Percentiles rank a stretch among this genome's conserved stretches.
These are phyloP conservation scores for Lophotis ruficrista DNA, from an alignment of 2,113 vertebrate species.

Conservation along the genomic window DNA sequence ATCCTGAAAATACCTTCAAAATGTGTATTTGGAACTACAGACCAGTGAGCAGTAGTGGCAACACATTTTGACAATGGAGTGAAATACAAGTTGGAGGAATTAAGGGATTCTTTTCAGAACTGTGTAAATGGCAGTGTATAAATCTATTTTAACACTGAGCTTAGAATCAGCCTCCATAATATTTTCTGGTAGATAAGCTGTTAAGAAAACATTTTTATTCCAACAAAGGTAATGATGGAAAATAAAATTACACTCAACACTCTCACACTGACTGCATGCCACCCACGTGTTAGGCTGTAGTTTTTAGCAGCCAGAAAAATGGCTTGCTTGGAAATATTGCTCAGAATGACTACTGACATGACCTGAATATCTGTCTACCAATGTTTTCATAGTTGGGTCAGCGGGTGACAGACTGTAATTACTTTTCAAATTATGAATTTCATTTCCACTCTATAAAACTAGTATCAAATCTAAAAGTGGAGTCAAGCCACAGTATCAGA, in stretches of 20 bases:
- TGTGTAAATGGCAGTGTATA: neutral
- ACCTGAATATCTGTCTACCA: neutral
- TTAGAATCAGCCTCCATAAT: conserved; percentile 46
- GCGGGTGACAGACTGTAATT: neutral
- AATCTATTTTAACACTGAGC: conserved; percentile 18
- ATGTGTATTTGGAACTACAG: neutral
- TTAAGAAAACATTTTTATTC: conserved; percentile 67
- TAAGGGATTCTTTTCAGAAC: neutral
- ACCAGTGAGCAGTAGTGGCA: neutral
- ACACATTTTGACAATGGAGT: neutral
- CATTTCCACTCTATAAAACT: neutral
- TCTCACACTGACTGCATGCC: neutral
- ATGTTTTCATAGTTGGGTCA: neutral
- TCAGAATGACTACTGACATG: neutral
- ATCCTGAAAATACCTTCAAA: neutral
- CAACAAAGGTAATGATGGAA: conserved; percentile 45
- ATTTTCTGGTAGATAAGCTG: conserved; percentile 55
- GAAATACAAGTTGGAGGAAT: neutral
- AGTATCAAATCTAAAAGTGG: neutral
- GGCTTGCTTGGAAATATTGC: conserved; percentile 23
- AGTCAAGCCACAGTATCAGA: neutral
- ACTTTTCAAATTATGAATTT: neutral
- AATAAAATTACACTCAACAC: conserved; percentile 43
- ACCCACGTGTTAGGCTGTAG: neutral
- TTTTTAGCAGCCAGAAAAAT: conserved; percentile 26